Evolutionary conservation across 37 sponge, comb jelly and placozoan species (phyloP).

Genomic region (Oopsacas minuta): DNA sequence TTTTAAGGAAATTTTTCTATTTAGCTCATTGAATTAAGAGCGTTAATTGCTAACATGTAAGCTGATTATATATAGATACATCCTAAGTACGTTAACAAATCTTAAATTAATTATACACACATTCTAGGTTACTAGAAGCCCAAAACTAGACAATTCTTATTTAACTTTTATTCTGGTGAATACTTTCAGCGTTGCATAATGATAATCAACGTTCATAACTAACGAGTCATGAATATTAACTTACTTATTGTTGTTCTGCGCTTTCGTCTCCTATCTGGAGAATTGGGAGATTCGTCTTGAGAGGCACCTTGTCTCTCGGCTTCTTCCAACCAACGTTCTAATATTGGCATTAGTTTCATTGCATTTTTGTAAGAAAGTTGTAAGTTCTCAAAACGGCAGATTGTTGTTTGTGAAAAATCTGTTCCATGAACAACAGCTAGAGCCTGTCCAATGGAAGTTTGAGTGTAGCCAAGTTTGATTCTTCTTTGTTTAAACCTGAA

Average conservation of each 20-base stretch:
- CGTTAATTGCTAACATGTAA: too few relatives aligned
- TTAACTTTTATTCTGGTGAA: too few relatives aligned
- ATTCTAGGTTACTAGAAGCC: too few relatives aligned
- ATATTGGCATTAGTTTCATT: constrained; percentile 80
- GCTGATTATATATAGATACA: too few relatives aligned
- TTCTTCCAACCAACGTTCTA: constrained; percentile 89
- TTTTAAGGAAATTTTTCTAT: background rate
- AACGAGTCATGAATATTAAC: too few relatives aligned
- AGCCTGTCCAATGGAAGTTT: constrained; percentile 88
- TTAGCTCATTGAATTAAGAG: too few relatives aligned
- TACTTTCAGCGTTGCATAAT: too few relatives aligned
- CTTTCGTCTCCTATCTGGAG: constrained; percentile 75
- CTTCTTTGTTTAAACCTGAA: constrained; percentile 64
- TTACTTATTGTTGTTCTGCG: constrained; percentile 55
- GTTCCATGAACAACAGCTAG: constrained; percentile 85
- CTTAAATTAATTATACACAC: too few relatives aligned
- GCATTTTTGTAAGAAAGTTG: constrained; percentile 92
- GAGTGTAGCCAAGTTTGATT: constrained; percentile 89
- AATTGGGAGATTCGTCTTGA: constrained; percentile 47
- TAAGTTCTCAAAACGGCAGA: constrained; percentile 92
- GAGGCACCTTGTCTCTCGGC: constrained; percentile 64
- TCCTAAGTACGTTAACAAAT: too few relatives aligned
- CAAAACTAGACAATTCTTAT: too few relatives aligned
- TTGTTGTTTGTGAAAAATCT: constrained; percentile 94
- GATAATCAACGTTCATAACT: too few relatives aligned